Evolutionary conservation across 2,113 vertebrate genomes (phyloP).

Genomic region (Seriola dumerili): DNA sequence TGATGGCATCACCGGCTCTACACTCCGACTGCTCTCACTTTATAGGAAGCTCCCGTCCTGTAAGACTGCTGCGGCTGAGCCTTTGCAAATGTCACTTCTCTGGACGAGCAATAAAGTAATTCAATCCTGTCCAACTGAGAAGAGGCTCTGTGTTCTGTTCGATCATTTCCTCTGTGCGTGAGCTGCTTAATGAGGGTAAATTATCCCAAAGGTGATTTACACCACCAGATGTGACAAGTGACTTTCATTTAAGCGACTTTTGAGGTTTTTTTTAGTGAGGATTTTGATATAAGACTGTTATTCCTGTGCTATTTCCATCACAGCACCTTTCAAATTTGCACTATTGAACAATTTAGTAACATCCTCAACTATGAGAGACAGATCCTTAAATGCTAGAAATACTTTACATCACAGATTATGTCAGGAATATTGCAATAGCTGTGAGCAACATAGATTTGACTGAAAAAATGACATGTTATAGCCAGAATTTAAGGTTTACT

Average conservation of each 20-base stretch:
- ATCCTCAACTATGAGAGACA: not conserved
- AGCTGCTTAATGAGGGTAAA: slow-evolving; percentile 17
- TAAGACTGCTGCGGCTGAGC: slow-evolving; percentile 19
- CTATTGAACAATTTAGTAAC: not conserved
- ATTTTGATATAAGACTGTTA: not conserved
- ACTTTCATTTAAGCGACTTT: not conserved
- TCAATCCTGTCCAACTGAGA: slow-evolving; percentile 12
- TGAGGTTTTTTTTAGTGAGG: no score
- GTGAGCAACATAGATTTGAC: not conserved
- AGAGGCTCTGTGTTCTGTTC: slow-evolving; percentile 12
- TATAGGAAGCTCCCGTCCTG: slow-evolving; percentile 25
- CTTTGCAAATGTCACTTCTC: slow-evolving; percentile 47
- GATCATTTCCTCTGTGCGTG: slow-evolving; percentile 15
- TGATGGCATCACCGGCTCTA: slow-evolving; percentile 39
- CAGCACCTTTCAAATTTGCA: not conserved
- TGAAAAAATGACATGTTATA: not conserved
- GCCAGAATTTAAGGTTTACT: not conserved
- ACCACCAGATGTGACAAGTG: not conserved
- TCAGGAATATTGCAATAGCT: not conserved
- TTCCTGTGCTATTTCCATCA: not conserved
- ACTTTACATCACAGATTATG: not conserved
- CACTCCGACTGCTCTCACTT: slow-evolving; percentile 25
- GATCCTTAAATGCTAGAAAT: not conserved
- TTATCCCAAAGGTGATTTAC: slow-evolving; percentile 3
- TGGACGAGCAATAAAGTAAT: slow-evolving; percentile 37